Evolutionary conservation across 2,888 invertebrate genomes (phyloP), one percentile per base, ranked within the genome.

Genomic region (Meteorus colon): DNA sequence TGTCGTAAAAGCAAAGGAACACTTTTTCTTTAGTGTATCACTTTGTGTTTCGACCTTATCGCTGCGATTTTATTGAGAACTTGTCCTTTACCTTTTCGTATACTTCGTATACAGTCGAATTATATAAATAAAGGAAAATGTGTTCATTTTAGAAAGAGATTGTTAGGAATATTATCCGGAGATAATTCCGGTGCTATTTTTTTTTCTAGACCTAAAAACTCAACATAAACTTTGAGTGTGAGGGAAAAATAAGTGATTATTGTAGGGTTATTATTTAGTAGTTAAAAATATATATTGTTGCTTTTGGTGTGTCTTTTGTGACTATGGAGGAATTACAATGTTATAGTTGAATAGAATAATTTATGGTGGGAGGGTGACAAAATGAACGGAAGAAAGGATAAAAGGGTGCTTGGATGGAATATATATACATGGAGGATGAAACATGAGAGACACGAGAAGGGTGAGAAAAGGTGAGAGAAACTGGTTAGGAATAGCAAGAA

Each of bases 401-500:
- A 19, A 55, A 55, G 19, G 8, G 55, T 19, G 55, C n/a, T n/a
- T 19, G n/a, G 19, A 19, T 55, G 55, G 55, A 55, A 55, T 55
- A 55, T 55, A 55, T 55, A 48, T 45, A 48, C n/a, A n/a, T 55
- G 19, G 2, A 6, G 19, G 1, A 19, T 55, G 55, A 19, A 19
- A 55, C 55, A 19, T 5, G 19, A 8, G 19, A 41, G 41, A 41
- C 41, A 19, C 19, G 55, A 55, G 19, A 19, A 6, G 19, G 19
- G 19, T n/a, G 19, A 55, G 55, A 55, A 55, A 55, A 55, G 55
- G 55, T 55, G 55, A 55, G 55, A 55, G 55, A 55, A 55, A 55
- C 19, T 55, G 55, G 55, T 24, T 55, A 6, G 19, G 19, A 55
- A 55, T 55, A 55, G 55, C 19, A 55, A 55, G 55, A 55, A 55